Conservation (phyloP, 2,888 invertebrate species). For the Drosophila sordidapex region DNA sequence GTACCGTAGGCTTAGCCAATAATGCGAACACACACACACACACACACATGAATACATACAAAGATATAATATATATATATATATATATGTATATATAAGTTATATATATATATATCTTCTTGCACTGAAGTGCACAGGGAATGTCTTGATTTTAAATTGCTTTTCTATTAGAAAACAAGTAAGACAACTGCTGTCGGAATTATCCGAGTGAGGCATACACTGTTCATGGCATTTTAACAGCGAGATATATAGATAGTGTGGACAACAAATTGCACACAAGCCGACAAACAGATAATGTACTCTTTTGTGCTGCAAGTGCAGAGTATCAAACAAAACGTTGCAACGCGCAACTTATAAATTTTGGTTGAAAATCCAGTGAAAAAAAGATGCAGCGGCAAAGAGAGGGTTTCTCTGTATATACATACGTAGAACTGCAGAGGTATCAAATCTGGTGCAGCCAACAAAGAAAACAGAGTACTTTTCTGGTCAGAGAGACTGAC, state of each 20-base stretch:
- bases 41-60: not conserved
- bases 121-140: not conserved
- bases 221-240: not conserved
- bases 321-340: conserved; percentile 36
- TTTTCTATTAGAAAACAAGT: conserved; percentile 11
- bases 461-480: not conserved
- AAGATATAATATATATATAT: not conserved
- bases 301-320: not conserved
- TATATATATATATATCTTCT: not conserved
- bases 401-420: not conserved
- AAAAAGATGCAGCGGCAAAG: conserved; percentile 27
- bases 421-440: conserved; percentile 3
- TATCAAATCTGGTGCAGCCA: conserved; percentile 13
- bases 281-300: conserved; percentile 1
- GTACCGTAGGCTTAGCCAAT: conserved; percentile 4
- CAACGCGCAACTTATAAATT: conserved; percentile 64
- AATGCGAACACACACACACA: not conserved
- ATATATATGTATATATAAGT: not conserved
- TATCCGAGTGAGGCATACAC: not conserved
- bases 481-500: not conserved
- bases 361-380: conserved; percentile 56
- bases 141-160: conserved; percentile 15
- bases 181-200: not conserved
- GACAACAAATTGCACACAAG: not conserved
- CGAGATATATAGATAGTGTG: not conserved